Conservation (phyloP, 2,797 vertebrate genomes). For the Cynopterus sphinx region DNA sequence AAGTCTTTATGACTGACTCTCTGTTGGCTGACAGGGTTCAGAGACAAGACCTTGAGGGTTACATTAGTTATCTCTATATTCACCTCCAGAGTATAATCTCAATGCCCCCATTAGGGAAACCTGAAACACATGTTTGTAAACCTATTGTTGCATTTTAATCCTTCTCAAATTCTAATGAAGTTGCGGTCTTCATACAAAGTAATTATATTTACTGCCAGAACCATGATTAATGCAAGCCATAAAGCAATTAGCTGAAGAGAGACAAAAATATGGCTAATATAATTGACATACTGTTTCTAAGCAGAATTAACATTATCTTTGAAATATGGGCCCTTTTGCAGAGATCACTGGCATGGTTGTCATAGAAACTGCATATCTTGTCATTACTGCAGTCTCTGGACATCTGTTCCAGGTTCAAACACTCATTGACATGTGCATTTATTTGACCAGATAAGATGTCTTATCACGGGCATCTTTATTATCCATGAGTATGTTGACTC, state of each 20-base stretch:
- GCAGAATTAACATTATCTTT: constrained; percentile 63
- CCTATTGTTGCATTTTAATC: constrained; percentile 46
- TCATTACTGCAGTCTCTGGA: constrained; percentile 57
- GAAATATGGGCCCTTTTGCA: constrained; percentile 44
- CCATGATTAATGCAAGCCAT: constrained; percentile 11
- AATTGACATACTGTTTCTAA: neutral
- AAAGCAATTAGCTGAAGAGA: constrained; percentile 48
- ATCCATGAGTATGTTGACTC: neutral
- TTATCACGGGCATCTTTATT: neutral
- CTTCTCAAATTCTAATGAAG: constrained; percentile 47
- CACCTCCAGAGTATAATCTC: neutral
- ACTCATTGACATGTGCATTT: constrained; percentile 48
- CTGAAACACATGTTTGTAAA: neutral
- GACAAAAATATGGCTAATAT: constrained; percentile 41
- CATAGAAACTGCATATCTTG: constrained; percentile 75
- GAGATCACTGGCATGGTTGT: constrained; percentile 65
- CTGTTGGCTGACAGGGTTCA: neutral
- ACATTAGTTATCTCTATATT: neutral
- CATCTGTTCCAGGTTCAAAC: constrained; percentile 33
- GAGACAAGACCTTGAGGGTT: neutral
- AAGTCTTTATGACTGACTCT: neutral
- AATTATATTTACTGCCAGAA: constrained; percentile 29
- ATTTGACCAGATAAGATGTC: constrained; percentile 32
- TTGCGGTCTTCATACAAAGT: constrained; percentile 14
- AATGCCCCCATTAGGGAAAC: neutral